Evolutionary conservation across 2,113 vertebrate genomes (phyloP).

Genomic region (Colaptes auratus): DNA sequence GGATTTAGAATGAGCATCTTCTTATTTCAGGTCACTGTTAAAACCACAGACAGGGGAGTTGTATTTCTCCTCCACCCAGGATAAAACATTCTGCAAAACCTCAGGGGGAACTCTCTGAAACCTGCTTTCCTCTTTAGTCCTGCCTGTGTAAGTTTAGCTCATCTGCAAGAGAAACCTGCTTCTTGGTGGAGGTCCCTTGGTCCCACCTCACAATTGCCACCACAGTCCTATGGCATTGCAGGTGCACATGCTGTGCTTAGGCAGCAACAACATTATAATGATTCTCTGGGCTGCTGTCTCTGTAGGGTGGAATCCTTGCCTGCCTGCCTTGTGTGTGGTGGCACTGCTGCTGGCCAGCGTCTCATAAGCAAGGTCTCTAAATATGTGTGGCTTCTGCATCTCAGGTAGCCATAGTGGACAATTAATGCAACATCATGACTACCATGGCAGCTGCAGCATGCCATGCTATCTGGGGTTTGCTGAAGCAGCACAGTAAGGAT

Average conservation of each 20-base stretch:
- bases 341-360: not conserved
- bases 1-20: accelerated
- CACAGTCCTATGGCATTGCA: not conserved
- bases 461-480: not conserved
- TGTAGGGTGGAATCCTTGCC: not conserved
- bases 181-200: accelerated
- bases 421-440: not conserved
- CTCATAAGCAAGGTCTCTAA: accelerated
- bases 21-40: not conserved
- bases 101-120: not conserved
- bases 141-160: not conserved
- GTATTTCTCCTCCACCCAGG: not conserved
- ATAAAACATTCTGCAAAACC: not conserved
- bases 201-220: accelerated
- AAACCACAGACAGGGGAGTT: not conserved
- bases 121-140: not conserved
- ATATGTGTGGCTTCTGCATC: not conserved
- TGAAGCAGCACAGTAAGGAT: not conserved
- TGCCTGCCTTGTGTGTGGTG: accelerated
- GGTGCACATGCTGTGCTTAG: not conserved
- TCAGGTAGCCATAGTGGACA: not conserved
- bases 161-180: not conserved
- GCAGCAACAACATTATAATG: not conserved
- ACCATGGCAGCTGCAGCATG: not conserved
- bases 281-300: not conserved